Evolutionary conservation across 2,113 vertebrate genomes (phyloP), one percentile per base, ranked within the genome.

Genomic region (Microcebus tavaratra): DNA sequence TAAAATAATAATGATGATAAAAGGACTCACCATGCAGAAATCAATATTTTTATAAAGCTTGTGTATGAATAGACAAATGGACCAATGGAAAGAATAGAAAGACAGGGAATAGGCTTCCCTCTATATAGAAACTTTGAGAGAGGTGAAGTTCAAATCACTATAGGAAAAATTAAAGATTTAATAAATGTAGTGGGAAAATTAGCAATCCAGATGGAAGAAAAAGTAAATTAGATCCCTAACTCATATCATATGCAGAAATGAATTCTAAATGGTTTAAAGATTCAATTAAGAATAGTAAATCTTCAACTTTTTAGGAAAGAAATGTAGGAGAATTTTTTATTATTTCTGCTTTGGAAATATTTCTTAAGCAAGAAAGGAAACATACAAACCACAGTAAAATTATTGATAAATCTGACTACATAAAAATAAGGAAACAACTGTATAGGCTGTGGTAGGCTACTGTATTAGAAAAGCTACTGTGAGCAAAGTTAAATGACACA

Each of bases 261-360:
- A 92, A 87, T 94, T 55, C 21, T 17, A 73, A 94, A 10, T 84
- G 59, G 23, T 78, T 90, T 70, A 94, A 83, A 86, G 17, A 59
- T 18, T 70, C 20, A 75, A 27, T 85, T 81, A 87, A 88, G 50
- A 92, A 53, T 45, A 79, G 7, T 9, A 87, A 61, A 42, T n/a
- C 12, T 76, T 72, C 25, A 97, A 80, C 61, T 50, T 73, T 88
- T 83, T 21, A 72, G 72, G 68, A 8, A 57, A 80, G 76, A 68
- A 75, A 15, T 59, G 10, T 11, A 86, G 8, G 1, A 67, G 2
- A 72, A 70, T 76, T 57, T 29, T 78, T 63, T 65, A n/a, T 94
- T 83, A 76, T 4, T 68, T 72, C 53, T 78, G 39, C 11, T 68
- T 80, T 14, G 15, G 15, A 73, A 61, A 87, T 73, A 81, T 70